phyloP scores from a whole-genome alignment of 2,797 vertebrate species.

The Yasuhikotakia modesta region DNA sequence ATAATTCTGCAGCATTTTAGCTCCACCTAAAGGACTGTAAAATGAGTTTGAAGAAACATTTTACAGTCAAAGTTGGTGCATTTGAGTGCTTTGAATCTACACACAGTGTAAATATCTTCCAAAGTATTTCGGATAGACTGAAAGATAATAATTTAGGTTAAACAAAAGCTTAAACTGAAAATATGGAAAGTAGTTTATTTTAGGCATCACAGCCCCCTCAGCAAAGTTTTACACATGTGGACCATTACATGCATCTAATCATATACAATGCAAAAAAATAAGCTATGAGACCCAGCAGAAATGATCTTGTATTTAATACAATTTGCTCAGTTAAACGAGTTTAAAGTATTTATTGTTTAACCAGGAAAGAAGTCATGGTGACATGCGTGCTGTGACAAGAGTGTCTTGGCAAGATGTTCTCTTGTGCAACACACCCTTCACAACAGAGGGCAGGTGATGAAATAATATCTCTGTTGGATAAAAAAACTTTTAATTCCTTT shows the following conservation, averaged over 20 bases:
- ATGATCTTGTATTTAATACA: slow-evolving; percentile 63
- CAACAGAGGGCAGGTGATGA: slow-evolving; percentile 33
- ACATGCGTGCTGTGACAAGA: slow-evolving; percentile 72
- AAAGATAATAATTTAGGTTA: no score
- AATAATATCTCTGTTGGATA: slow-evolving; percentile 15
- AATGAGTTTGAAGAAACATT: neutral
- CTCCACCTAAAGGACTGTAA: neutral
- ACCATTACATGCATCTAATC: no score
- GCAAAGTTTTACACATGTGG: neutral
- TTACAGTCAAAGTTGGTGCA: neutral
- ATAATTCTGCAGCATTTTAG: neutral
- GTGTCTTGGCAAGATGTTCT: slow-evolving; percentile 55
- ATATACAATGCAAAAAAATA: neutral
- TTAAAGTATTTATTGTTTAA: slow-evolving; percentile 73
- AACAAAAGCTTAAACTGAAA: neutral
- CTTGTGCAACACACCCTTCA: slow-evolving; percentile 52
- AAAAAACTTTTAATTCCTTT: neutral
- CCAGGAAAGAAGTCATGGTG: slow-evolving; percentile 68
- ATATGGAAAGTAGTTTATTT: neutral
- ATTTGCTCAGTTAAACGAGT: slow-evolving; percentile 70
- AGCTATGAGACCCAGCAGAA: slow-evolving; percentile 45
- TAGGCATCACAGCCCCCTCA: neutral
- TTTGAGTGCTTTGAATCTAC: neutral
- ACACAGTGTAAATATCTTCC: neutral
- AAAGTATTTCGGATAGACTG: neutral